A percentile compares a stretch with the other conserved stretches of the same genome.
Evolutionary conservation across 2,797 vertebrate genomes (phyloP).

Genomic region (Danio choprae): DNA sequence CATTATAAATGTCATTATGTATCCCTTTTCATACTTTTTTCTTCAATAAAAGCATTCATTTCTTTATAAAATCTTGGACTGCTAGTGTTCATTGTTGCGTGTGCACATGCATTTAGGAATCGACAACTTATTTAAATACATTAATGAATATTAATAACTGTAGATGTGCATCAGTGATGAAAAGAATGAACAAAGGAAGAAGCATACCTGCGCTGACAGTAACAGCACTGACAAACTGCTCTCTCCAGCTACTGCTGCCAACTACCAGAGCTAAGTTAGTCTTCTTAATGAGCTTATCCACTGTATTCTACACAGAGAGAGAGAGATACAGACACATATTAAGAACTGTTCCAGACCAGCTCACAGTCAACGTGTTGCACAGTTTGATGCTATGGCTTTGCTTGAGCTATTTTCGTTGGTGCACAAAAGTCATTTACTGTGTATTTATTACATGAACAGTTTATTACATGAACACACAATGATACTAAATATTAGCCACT

Average conservation of each 20-base stretch:
- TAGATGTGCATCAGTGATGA: not conserved
- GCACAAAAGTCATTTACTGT: not conserved
- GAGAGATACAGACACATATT: slow-evolving; percentile 40
- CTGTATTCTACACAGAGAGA: slow-evolving; percentile 75
- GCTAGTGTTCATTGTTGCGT: not conserved
- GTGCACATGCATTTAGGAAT: not conserved
- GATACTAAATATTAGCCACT: not conserved
- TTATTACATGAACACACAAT: not conserved
- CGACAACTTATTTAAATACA: not conserved
- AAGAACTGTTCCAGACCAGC: not conserved
- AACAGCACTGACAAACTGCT: slow-evolving; percentile 87
- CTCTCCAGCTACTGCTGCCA: slow-evolving; percentile 89
- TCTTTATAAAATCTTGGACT: not conserved
- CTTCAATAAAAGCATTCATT: not conserved
- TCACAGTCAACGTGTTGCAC: not conserved
- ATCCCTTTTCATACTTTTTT: no score
- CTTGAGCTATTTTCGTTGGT: not conserved
- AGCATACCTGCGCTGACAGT: slow-evolving; percentile 85
- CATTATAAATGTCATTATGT: not conserved
- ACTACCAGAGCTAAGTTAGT: slow-evolving; percentile 88
- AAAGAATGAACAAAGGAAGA: slow-evolving; percentile 30
- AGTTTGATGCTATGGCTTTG: not conserved
- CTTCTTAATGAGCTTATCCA: slow-evolving; percentile 89
- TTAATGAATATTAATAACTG: slow-evolving; percentile 10
- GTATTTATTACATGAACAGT: not conserved